Evolutionary conservation across 2,113 vertebrate genomes (phyloP), one percentile per base, ranked within the genome.

Genomic region (Stomatorhinus ivindoensis): DNA sequence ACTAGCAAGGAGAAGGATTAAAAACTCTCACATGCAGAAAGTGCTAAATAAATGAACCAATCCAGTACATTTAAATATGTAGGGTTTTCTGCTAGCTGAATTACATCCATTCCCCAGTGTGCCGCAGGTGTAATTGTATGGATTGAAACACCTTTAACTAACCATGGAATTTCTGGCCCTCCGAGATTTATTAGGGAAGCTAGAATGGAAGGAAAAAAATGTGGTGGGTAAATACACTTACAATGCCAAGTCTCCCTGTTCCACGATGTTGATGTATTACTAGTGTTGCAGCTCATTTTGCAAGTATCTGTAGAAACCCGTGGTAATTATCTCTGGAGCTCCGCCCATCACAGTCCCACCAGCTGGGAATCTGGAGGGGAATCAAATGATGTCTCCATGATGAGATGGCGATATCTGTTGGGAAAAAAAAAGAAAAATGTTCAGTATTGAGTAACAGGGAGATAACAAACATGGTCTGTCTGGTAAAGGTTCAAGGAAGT

Each of bases 201-300:
- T n/a, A 89, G 47, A 85, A 44, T 19, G 17, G 27, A 47, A 88
- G 31, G 69, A 39, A 27, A 86, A 53, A 80, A 51, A 48, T 44
- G 21, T 76, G 65, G 24, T 89, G 90, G 83, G 87, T 87, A 90
- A 89, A 89, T 89, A 44, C 85, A 39, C 85, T 85, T 88, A 86
- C 42, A 86, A 88, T 85, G 87, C 46, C 44, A 85, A 44, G 27
- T 31, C 31, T 89, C 88, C n/a, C 87, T 50, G 44, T 61, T 84
- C 51, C 83, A 48, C 10, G 87, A 90, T 90, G 89, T 86, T 91
- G 91, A 90, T 93, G 88, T 91, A 91, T 93, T 87, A 55, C 85
- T 83, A 86, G 86, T 89, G 88, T 88, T 89, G 83, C 51, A 42
- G 55, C 46, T 55, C 84, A 86, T 89, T 85, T 73, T 80, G 84